phyloP scores from a whole-genome alignment of 2,797 vertebrate species.

The Eulemur rubriventer region DNA sequence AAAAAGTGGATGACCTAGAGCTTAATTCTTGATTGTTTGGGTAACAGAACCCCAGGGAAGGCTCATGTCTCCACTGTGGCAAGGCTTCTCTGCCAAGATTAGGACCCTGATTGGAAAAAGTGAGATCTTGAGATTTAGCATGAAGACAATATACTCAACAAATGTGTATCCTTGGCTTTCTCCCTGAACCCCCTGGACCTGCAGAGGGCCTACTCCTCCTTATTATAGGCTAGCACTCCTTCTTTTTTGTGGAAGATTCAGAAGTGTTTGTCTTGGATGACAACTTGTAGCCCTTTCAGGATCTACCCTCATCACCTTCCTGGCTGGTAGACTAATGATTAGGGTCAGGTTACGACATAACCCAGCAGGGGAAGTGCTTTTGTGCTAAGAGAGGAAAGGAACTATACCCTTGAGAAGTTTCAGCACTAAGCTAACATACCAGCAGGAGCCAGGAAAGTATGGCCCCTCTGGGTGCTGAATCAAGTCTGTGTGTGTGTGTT shows the following conservation, averaged over 20 bases:
- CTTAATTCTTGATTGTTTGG: neutral
- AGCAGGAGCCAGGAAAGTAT: neutral
- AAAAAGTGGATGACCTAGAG: neutral
- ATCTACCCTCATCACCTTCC: neutral
- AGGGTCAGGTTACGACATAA: slow-evolving; percentile 12
- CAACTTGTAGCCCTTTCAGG: neutral
- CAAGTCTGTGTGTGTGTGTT: neutral
- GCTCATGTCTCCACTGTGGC: neutral
- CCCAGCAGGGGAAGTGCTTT: neutral
- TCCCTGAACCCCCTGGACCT: neutral
- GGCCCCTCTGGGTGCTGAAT: neutral
- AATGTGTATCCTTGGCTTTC: neutral
- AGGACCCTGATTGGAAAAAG: neutral
- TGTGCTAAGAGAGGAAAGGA: neutral
- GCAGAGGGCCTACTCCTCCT: neutral
- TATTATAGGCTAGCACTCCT: neutral
- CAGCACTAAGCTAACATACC: neutral
- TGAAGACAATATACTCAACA: neutral
- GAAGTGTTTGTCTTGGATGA: slow-evolving; percentile 15
- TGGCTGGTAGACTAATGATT: neutral
- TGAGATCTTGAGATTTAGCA: neutral
- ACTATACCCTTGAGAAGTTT: neutral
- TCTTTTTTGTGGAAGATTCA: neutral
- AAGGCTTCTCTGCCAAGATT: neutral
- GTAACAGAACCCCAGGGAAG: neutral